phyloP scores from a whole-genome alignment of 1,140 invertebrate genomes.

The Myzus persicae region DNA sequence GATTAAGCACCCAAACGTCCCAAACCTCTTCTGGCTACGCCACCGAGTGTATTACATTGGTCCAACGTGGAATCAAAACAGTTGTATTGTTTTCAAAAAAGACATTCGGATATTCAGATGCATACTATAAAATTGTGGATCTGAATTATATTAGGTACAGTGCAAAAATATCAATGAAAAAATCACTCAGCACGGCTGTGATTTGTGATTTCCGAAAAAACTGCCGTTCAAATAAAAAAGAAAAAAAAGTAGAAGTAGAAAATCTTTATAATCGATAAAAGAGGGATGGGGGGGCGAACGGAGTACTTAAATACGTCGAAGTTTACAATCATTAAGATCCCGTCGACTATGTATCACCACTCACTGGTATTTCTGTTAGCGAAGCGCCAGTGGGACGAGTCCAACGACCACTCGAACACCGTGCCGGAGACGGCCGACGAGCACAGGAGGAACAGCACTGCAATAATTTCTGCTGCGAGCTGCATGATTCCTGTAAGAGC shows the following conservation, averaged over 20 bases:
- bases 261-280: background rate
- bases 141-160: background rate
- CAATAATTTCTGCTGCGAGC: too few relatives aligned
- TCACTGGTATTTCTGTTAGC: slow-evolving; percentile 33
- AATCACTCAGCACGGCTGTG: background rate
- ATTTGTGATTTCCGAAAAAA: background rate
- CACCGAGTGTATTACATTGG: background rate
- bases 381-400: slow-evolving; percentile 23
- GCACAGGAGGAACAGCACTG: background rate
- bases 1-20: too few relatives aligned
- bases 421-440: too few relatives aligned
- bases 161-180: background rate
- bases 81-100: background rate
- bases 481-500: background rate
- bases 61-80: background rate
- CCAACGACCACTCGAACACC: background rate
- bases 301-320: background rate
- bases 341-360: background rate
- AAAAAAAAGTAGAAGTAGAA: background rate
- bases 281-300: too few relatives aligned
- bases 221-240: background rate
- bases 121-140: background rate
- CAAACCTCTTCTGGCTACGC: too few relatives aligned
- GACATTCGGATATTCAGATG: background rate
- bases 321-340: background rate